Evolutionary conservation across 2,797 vertebrate genomes (phyloP), one percentile per base, ranked within the genome.

Genomic region (Crocidura indochinensis): DNA sequence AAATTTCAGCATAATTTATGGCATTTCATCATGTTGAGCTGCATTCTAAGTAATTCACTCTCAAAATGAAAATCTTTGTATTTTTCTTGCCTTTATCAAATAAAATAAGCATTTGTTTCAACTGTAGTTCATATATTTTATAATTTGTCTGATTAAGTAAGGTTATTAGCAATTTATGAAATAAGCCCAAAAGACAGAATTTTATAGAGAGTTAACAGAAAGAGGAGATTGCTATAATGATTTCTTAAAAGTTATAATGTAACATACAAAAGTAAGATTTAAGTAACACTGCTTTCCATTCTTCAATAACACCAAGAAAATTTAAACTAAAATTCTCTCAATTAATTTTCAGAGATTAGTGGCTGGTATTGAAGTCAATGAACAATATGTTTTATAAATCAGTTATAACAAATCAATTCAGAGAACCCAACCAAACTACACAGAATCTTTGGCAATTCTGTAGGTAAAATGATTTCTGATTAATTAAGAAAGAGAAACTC

Each of bases 171-270:
- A 97, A 96, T 96, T 97, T 94, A 95, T 96, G 94, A 96, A 96
- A 96, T 97, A 97, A 98, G 88, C 90, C 90, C 87, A 95, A 38
- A 38, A 38, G 96, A 96, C 96, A 88, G 0, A 92, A 97, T 97
- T 98, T 98, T 97, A 72, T 14, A 96, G 97, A 98, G 96, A 95
- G 88, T 97, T 97, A 97, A 97, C 88, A 96, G 97, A 98, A 98
- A 96, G 92, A 85, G 96, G 97, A 98, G 97, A 96, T 97, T 97
- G 97, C 96, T 96, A 46, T 94, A 91, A 97, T 98, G 97, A 98
- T 98, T 97, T 97, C 96, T 97, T 98, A 97, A 98, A 98, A 98
- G 97, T 98, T 97, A 97, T 95, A 96, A 94, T 97, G 88, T 96
- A 97, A 93, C 91, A 96, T 90, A 96, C 95, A 97, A 95, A 15